phyloP scores from a whole-genome alignment of 2,797 vertebrate species.

The Coccyzus lansbergi region DNA sequence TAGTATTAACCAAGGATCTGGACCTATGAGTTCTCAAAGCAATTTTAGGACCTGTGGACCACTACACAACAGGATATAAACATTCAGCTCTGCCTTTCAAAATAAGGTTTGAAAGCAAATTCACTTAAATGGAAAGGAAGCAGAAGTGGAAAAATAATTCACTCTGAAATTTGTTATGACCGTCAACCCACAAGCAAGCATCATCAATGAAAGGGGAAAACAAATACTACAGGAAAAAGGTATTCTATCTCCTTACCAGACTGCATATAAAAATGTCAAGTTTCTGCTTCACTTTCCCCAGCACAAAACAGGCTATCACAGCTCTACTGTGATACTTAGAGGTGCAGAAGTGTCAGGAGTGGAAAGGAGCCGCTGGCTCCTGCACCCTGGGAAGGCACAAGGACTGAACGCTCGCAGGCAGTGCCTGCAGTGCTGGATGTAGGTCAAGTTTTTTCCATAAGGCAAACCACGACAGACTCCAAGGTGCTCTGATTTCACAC shows the following conservation, averaged over 20 bases:
- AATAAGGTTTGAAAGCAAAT: neutral
- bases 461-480: neutral
- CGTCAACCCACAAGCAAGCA: neutral
- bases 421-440: neutral
- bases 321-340: neutral
- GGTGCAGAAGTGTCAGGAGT: neutral
- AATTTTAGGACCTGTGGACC: neutral
- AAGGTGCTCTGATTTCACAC: neutral
- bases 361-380: neutral
- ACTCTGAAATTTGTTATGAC: neutral
- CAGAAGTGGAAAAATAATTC: neutral
- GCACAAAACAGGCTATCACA: neutral
- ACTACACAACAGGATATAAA: neutral
- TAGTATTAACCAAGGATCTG: neutral
- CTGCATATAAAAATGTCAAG: neutral
- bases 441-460: neutral
- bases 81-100: neutral
- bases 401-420: no score
- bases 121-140: neutral
- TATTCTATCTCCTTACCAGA: neutral
- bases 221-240: neutral
- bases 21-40: neutral
- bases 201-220: neutral
- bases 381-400: neutral
- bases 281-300: neutral